phyloP scores from a whole-genome alignment of 2,797 vertebrate species.

The Stomatorhinus walkeri region DNA sequence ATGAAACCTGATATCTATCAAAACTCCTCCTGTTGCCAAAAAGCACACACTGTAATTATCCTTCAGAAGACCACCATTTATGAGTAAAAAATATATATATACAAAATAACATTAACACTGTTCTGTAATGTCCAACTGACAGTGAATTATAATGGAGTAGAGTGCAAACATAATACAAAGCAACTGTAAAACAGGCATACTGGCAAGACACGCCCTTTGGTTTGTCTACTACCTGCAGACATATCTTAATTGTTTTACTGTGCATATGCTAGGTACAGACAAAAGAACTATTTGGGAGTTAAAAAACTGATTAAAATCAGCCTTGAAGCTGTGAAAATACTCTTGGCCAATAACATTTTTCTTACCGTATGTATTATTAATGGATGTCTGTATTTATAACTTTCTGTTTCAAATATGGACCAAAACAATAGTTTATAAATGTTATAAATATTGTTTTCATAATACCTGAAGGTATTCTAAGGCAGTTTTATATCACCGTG shows the following conservation, averaged over 20 bases:
- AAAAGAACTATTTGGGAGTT: not conserved
- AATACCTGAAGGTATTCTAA: constrained; percentile 37
- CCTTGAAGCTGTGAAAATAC: not conserved
- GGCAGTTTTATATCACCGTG: constrained; percentile 40
- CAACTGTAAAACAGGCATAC: constrained; percentile 41
- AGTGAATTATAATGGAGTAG: constrained; percentile 32
- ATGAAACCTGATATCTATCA: constrained; percentile 22
- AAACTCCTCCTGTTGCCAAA: constrained; percentile 18
- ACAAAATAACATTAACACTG: constrained; percentile 40
- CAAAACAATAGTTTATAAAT: constrained; percentile 22
- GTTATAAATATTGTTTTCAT: constrained; percentile 32
- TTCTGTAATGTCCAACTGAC: constrained; percentile 38
- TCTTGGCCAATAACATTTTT: not conserved
- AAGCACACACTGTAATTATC: constrained; percentile 20
- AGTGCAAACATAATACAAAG: constrained; percentile 42
- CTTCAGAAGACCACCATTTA: constrained; percentile 40
- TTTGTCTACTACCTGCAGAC: constrained; percentile 27
- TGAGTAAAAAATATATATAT: constrained; percentile 39
- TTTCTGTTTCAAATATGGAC: not conserved
- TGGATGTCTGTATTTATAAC: constrained; percentile 7
- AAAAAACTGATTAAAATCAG: constrained; percentile 1
- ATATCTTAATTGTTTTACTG: constrained; percentile 10
- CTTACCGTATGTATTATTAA: not conserved
- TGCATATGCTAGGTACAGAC: not conserved
- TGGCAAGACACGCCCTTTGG: constrained; percentile 43